Evolutionary conservation across 64 coral and sea anemone genomes (phyloP).

Genomic region (Dendronephthya gigantea): DNA sequence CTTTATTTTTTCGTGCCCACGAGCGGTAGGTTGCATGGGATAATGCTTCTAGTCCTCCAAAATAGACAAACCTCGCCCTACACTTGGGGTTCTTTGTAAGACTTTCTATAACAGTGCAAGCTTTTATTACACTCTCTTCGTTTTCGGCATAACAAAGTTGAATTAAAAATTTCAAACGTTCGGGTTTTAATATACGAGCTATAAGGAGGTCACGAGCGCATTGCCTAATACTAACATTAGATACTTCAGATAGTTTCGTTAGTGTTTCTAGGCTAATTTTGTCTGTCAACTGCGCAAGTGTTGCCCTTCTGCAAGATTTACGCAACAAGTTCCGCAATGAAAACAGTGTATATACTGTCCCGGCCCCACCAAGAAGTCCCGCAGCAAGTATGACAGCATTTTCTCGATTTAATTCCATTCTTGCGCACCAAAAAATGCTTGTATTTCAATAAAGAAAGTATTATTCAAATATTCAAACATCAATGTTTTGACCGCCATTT

Average conservation of each 20-base stretch:
- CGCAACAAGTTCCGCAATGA: conserved; percentile 56
- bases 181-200: conserved; percentile 58
- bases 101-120: conserved; percentile 51
- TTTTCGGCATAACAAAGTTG: conserved; percentile 40
- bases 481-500: not conserved
- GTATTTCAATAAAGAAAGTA: not conserved
- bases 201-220: conserved; percentile 67
- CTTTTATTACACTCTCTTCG: conserved; percentile 66
- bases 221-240: conserved; percentile 52
- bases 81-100: conserved; percentile 58
- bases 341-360: conserved; percentile 44
- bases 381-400: conserved; percentile 44
- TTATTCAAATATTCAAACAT: not conserved
- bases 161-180: conserved; percentile 56
- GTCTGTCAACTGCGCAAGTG: conserved; percentile 44
- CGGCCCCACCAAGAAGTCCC: conserved; percentile 56
- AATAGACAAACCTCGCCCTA: conserved; percentile 36
- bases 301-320: conserved; percentile 62
- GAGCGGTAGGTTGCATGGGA: conserved; percentile 53
- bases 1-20: conserved; percentile 42
- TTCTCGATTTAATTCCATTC: conserved; percentile 59
- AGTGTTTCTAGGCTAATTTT: conserved; percentile 55
- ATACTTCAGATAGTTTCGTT: conserved; percentile 48
- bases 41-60: conserved; percentile 50
- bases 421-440: not conserved